A percentile compares a stretch with the other conserved stretches of the same genome.
These are phyloP conservation scores for Nematostella vectensis DNA, from an alignment of 92 coral and sea anemone species.

Conservation along the genomic window DNA sequence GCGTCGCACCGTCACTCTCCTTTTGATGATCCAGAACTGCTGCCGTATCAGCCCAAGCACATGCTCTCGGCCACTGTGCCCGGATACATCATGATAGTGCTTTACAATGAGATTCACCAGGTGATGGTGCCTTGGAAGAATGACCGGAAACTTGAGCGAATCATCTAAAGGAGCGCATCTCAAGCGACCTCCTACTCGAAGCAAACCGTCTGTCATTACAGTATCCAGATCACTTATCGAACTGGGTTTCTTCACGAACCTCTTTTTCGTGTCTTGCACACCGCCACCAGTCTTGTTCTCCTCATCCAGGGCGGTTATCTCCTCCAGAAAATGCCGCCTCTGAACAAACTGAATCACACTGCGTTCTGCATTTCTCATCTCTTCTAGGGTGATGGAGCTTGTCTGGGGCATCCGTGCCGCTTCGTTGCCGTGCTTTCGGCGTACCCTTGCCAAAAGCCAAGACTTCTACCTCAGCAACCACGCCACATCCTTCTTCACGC, in stretches of 20 bases:
- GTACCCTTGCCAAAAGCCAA: background rate
- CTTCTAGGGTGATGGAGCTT: background rate
- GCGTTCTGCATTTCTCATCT: slow-evolving; percentile 17
- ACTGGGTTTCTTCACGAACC: slow-evolving; percentile 16
- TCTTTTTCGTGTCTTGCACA: background rate
- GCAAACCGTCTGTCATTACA: slow-evolving; percentile 3
- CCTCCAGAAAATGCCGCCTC: slow-evolving; percentile 2
- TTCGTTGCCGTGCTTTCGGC: background rate
- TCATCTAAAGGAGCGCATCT: slow-evolving; percentile 4
- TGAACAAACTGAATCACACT: slow-evolving; percentile 15
- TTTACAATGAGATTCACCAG: slow-evolving; percentile 9
- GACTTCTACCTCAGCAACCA: slow-evolving; percentile 18
- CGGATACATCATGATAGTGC: slow-evolving; percentile 25
- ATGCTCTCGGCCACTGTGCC: slow-evolving; percentile 20
- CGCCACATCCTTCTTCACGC: slow-evolving; percentile 16
- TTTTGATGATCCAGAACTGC: slow-evolving; percentile 25
- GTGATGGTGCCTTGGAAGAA: slow-evolving; percentile 26
- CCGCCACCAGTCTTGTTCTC: background rate
- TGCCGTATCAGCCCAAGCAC: slow-evolving; percentile 21
- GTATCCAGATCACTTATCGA: slow-evolving; percentile 15
- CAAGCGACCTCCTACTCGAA: slow-evolving; percentile 32
- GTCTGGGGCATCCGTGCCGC: too few species aligned
- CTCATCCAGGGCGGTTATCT: slow-evolving; percentile 1
- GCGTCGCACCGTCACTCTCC: slow-evolving; percentile 5
- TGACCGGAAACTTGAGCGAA: slow-evolving; percentile 20